These are phyloP conservation scores for Dicerorhinus sumatrensis DNA, from an alignment of 2,113 vertebrate species.

Conservation along the genomic window DNA sequence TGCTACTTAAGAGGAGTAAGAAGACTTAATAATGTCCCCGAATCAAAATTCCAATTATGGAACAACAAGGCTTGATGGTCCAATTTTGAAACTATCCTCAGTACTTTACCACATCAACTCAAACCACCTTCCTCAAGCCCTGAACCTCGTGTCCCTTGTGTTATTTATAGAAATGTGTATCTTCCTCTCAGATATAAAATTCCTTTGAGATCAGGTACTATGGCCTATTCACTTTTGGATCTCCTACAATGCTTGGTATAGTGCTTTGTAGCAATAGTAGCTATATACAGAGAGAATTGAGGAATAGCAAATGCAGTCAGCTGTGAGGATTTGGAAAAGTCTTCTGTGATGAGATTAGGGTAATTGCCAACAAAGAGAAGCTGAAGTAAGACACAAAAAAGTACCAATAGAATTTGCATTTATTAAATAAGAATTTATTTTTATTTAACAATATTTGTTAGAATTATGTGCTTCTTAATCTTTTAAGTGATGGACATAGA, in stretches of 20 bases:
- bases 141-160: not conserved
- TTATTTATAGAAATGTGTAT: not conserved
- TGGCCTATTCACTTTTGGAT: not conserved
- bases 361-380: not conserved
- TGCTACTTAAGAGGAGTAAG: not conserved
- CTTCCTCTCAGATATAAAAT: not conserved
- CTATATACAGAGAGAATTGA: not conserved
- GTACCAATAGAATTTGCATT: not conserved
- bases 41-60: not conserved
- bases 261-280: not conserved
- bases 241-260: not conserved
- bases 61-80: not conserved
- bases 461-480: not conserved
- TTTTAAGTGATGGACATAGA: not conserved
- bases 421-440: not conserved
- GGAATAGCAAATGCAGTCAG: not conserved
- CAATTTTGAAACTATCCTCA: not conserved
- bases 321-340: not conserved
- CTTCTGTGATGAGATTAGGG: not conserved
- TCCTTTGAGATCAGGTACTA: not conserved
- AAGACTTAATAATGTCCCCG: not conserved
- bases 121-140: not conserved
- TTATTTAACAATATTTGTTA: not conserved
- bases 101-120: not conserved
- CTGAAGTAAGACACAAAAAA: not conserved